A percentile compares a stretch with the other conserved stretches of the same genome.
Conservation (phyloP, 2,888 invertebrate species). For the Acrobasis repandana region DNA sequence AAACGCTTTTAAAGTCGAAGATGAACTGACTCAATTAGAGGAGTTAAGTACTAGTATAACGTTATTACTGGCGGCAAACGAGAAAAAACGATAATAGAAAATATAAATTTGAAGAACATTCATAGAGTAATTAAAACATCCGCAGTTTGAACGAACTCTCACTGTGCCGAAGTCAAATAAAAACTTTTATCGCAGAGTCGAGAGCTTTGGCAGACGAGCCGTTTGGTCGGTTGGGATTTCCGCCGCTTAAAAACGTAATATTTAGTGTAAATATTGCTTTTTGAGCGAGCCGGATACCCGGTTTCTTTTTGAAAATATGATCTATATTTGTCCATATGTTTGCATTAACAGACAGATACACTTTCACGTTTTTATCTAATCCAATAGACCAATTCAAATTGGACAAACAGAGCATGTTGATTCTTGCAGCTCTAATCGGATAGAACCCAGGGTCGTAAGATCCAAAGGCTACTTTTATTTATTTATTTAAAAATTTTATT, state of each 20-base stretch:
- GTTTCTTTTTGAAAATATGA: no score
- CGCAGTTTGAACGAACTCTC: slow-evolving; percentile 6
- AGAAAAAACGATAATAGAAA: background rate
- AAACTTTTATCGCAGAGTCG: slow-evolving; percentile 10
- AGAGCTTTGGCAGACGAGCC: background rate
- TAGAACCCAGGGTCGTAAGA: no score
- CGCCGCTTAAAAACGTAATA: background rate
- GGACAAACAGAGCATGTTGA: no score
- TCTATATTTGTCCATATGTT: no score
- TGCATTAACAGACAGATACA: no score
- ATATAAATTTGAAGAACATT: background rate
- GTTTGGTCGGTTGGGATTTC: background rate
- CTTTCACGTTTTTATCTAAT: no score
- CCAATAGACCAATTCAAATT: no score
- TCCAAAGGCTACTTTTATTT: no score
- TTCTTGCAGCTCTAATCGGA: no score
- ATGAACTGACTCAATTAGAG: background rate
- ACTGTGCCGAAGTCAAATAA: slow-evolving; percentile 7
- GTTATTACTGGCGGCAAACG: background rate
- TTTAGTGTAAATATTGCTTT: background rate
- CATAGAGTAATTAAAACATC: slow-evolving; percentile 1
- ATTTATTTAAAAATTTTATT: no score
- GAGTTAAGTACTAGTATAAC: background rate
- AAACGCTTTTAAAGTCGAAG: background rate
- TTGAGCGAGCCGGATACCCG: background rate